phyloP scores from a whole-genome alignment of 1,140 invertebrate species.

The Drosophila aff. region DNA sequence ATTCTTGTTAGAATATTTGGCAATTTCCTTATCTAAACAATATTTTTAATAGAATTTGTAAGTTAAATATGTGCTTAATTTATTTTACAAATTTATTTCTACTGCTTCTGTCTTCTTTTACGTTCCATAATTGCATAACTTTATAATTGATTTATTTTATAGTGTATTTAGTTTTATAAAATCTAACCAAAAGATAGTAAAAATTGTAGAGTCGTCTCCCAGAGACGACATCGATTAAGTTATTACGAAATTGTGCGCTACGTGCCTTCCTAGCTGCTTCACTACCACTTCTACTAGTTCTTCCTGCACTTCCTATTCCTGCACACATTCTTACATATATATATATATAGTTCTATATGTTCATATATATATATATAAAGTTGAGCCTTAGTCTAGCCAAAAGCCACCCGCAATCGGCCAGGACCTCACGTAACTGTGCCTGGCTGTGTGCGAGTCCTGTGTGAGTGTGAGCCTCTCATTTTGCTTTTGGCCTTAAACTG shows the following conservation, averaged over 20 bases:
- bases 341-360: conserved; percentile 4
- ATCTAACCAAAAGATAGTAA: conserved; percentile 46
- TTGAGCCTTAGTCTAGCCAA: conserved; percentile 53
- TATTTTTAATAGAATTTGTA: not conserved
- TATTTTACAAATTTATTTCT: not conserved
- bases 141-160: too few species aligned
- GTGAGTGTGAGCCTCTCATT: conserved; percentile 30
- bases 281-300: conserved; percentile 12
- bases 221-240: conserved; percentile 80
- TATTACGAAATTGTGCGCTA: conserved; percentile 81
- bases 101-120: too few species aligned
- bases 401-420: conserved; percentile 55
- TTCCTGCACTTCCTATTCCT: conserved; percentile 20
- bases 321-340: conserved; percentile 1
- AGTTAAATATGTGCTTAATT: not conserved
- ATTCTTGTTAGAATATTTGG: too few species aligned
- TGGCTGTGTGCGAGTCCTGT: conserved; percentile 21
- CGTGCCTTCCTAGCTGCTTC: conserved; percentile 58
- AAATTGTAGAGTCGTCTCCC: conserved; percentile 63
- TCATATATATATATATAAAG: conserved; percentile 4
- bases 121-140: not conserved
- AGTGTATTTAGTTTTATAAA: conserved; percentile 4
- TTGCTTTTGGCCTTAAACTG: conserved; percentile 72
- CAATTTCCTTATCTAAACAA: too few species aligned
- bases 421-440: conserved; percentile 61